Percentiles rank a stretch among this genome's conserved stretches.
phyloP scores from a whole-genome alignment of 2,113 vertebrate genomes.

The Hiodon tergisus region DNA sequence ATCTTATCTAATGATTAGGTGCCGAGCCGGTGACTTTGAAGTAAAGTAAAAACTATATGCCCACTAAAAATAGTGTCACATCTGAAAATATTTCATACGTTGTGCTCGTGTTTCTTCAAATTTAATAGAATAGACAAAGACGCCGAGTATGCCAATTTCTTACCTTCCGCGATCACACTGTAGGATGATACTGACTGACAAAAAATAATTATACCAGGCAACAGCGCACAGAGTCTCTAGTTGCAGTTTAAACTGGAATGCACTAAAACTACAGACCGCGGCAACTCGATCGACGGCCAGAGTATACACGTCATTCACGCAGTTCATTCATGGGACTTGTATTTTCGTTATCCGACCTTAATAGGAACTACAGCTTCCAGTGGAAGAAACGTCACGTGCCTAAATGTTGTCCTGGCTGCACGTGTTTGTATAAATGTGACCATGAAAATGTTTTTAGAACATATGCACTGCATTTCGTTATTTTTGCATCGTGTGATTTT shows the following conservation, averaged over 20 bases:
- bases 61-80: too few species aligned
- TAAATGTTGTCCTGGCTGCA: background rate
- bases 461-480: too few species aligned
- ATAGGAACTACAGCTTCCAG: slow-evolving; percentile 16
- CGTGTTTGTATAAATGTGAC: too few species aligned
- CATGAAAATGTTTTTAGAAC: too few species aligned
- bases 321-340: slow-evolving; percentile 16
- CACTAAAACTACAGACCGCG: slow-evolving; percentile 20
- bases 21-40: too few species aligned
- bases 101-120: too few species aligned
- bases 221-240: slow-evolving; percentile 17
- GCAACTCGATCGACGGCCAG: background rate
- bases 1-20: too few species aligned
- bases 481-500: too few species aligned
- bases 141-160: background rate
- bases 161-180: slow-evolving; percentile 20
- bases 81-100: too few species aligned
- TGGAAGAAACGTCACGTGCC: background rate
- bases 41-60: too few species aligned
- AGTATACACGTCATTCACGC: slow-evolving; percentile 10
- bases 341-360: background rate
- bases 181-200: slow-evolving; percentile 12
- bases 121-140: too few species aligned
- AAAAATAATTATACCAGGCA: background rate
- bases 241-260: slow-evolving; percentile 30